phyloP scores from a whole-genome alignment of 2,888 invertebrate species.

The Eulithis testata region DNA sequence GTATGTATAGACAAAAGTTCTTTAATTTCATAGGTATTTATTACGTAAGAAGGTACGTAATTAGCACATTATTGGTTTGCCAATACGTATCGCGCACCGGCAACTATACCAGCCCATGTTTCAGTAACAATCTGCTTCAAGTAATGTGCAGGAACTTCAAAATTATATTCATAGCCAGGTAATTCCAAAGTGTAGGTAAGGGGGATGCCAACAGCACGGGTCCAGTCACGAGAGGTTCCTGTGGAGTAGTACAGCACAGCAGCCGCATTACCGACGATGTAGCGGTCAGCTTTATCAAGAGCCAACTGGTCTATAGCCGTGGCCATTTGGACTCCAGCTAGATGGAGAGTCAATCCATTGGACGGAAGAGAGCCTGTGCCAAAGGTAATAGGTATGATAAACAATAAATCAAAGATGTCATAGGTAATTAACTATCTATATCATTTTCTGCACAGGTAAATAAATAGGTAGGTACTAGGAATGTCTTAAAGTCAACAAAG shows the following conservation, averaged over 20 bases:
- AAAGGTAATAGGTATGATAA: not conserved
- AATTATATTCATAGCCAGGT: conserved; percentile 84
- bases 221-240: conserved; percentile 89
- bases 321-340: conserved; percentile 71
- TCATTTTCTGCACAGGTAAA: not conserved
- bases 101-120: conserved; percentile 85
- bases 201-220: conserved; percentile 82
- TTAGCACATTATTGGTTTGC: conserved; percentile 38
- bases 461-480: not conserved
- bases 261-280: conserved; percentile 84
- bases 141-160: conserved; percentile 82
- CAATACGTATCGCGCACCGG: conserved; percentile 64
- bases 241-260: conserved; percentile 83
- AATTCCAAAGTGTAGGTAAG: conserved; percentile 88
- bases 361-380: conserved; percentile 74
- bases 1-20: not conserved
- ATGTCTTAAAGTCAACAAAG: conserved; percentile 1
- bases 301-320: conserved; percentile 72
- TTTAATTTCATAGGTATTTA: not conserved
- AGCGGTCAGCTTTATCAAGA: conserved; percentile 68
- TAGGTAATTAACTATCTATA: too few species aligned
- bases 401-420: too few species aligned
- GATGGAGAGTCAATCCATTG: conserved; percentile 76
- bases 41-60: not conserved
- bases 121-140: conserved; percentile 84